Base-by-base conservation (phyloP, 2,888 invertebrate genomes). In the Dorcus hopei region DNA sequence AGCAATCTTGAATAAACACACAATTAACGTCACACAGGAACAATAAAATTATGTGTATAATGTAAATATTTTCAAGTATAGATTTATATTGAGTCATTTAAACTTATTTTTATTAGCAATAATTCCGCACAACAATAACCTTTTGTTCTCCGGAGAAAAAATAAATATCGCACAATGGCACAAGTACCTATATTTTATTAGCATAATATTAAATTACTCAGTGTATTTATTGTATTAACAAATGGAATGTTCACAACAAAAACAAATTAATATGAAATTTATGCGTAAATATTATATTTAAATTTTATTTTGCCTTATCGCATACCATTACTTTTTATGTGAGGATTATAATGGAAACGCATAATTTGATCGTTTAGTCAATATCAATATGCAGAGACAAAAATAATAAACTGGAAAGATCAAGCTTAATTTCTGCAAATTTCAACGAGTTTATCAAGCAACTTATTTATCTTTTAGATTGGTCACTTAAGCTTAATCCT, bases 141-240 rank as follows among this genome's bases (percentile, higher is more conserved):
- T 59, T 59, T 59, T 59, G 59, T 59, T 59, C 56, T 59, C 49
- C 56, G 49, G 11, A 50, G 11, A 45, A 40, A 58, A 39, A 54
- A 49, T 50, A 59, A 59, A 42, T 51, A 50, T 47, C 16, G 48
- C 43, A 59, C 59, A 59, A 59, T 59, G 48, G 59, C 52, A 42
- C 26, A 33, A 33, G 52, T 55, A n/a, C n/a, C n/a, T n/a, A 55
- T 55, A 49, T 52, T 59, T 59, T 56, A 59, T 59, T 59, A 51
- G 55, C 59, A 55, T 56, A 4, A 59, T 59, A 59, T 56, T 59
- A 59, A 59, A 59, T 55, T 55, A 59, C 59, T 45, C 54, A 50
- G 48, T 47, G 51, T 55, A 59, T 33, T 33, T 33, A 33, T 55
- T 59, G 55, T 55, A 40, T 26, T 42, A 42, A 42, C 41, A 40